Evolutionary conservation across 2,797 vertebrate genomes (phyloP), one percentile per base, ranked within the genome.

Genomic region (Cirrhinus molitorella): DNA sequence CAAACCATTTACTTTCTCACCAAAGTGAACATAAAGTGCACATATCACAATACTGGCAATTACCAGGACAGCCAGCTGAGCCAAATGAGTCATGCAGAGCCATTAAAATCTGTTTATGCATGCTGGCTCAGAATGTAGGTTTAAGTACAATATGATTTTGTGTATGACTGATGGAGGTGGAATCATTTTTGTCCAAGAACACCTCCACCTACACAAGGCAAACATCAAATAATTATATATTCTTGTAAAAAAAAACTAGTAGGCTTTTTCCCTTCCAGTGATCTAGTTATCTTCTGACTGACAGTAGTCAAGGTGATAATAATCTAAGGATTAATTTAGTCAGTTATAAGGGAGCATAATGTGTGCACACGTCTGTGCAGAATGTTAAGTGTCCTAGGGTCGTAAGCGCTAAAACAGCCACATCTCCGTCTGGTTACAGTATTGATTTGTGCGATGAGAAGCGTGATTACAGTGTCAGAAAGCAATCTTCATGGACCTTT

Each of bases 401-500:
- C 0, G 14, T 9, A 16, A 66, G 31, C 23, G 63, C 21, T 79
- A 67, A 79, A 53, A 53, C 21, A 40, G 63, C 9, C 63, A 55
- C 31, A 71, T 85, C 47, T 65, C 49, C 23, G 25, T 25, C 28
- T 28, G 40, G 21, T 63, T 43, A 47, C 40, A 25, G 49, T n/a
- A 85, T 85, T 75, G 70, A 85, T 68, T 57, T 80, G 49, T 79
- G 51, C 37, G n/a, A 13, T 12, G 31, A 25, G 25, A 34, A 85
- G 37, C 61, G 59, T 65, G 63, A 80, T 23, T 84, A 43, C 49
- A 80, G 59, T 57, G 21, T 65, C 61, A 59, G 70, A 66, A 65
- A 47, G 37, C 49, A 55, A 17, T 59, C 34, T 45, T 37, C 49
- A 13, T 51, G 49, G 61, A 80, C 16, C 9, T 65, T 68, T 74